Percentiles rank a stretch among this genome's conserved stretches.
Conservation (phyloP, 2,113 vertebrate genomes). For the Myotis brandtii region DNA sequence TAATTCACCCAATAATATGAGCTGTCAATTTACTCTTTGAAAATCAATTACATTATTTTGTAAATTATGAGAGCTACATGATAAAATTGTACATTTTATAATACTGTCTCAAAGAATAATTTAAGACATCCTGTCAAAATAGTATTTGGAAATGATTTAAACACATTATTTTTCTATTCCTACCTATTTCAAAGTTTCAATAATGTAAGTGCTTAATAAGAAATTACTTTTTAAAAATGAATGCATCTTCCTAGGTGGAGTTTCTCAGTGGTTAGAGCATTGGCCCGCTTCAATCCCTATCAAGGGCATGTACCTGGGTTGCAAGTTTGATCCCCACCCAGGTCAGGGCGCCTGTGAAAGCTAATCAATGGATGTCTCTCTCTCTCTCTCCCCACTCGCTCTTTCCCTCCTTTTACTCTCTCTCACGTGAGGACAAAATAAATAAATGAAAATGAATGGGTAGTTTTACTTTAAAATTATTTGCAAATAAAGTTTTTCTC, state of each 20-base stretch:
- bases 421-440: neutral
- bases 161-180: neutral
- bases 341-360: too few relatives aligned
- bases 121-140: neutral
- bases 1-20: neutral
- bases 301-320: too few relatives aligned
- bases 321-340: too few relatives aligned
- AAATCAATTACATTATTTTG: constrained; percentile 3
- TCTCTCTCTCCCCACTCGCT: neutral
- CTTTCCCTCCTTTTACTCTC: too few relatives aligned
- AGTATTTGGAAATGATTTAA: neutral
- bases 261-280: neutral
- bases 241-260: neutral
- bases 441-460: neutral
- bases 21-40: constrained; percentile 18
- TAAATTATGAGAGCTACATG: neutral
- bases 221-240: neutral
- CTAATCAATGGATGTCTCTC: neutral
- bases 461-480: constrained; percentile 28
- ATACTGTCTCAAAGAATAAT: neutral
- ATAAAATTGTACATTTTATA: neutral
- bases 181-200: constrained; percentile 4
- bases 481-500: neutral
- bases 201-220: neutral
- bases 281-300: too few relatives aligned